Conservation (phyloP, 2,888 invertebrate species). For the Aphrophora alni region DNA sequence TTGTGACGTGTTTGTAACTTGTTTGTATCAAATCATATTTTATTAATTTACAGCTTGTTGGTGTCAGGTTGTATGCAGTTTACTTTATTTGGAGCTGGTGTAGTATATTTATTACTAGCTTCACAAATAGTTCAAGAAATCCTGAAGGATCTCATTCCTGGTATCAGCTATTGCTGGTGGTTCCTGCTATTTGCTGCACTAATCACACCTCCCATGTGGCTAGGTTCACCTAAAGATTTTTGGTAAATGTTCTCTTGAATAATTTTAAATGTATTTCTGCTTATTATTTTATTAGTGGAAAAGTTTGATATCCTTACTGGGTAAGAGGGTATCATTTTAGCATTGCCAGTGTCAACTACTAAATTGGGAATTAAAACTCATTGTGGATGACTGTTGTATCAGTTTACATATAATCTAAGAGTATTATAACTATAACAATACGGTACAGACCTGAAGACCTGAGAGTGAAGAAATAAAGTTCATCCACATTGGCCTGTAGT, state of each 20-base stretch:
- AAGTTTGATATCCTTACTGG: not conserved
- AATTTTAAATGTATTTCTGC: too few relatives aligned
- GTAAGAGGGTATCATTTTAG: not conserved
- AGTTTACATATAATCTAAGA: too few relatives aligned
- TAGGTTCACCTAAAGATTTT: constrained; percentile 75
- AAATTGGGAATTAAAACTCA: too few relatives aligned
- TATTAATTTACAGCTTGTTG: constrained; percentile 54
- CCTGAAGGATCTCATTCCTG: constrained; percentile 60
- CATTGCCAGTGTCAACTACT: too few relatives aligned
- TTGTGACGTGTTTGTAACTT: too few relatives aligned
- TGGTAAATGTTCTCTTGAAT: too few relatives aligned
- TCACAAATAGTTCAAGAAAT: constrained; percentile 69
- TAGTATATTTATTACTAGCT: constrained; percentile 70
- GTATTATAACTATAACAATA: too few relatives aligned
- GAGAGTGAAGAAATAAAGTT: too few relatives aligned
- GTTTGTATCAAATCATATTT: too few relatives aligned
- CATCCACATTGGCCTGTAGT: too few relatives aligned
- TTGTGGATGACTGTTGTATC: too few relatives aligned
- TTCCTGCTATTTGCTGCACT: constrained; percentile 66
- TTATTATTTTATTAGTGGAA: not conserved
- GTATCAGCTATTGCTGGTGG: constrained; percentile 67
- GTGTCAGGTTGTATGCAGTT: constrained; percentile 69
- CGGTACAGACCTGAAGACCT: too few relatives aligned
- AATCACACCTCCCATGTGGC: constrained; percentile 68
- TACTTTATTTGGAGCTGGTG: constrained; percentile 70